These are phyloP conservation scores for Melanostoma mellinum DNA, from an alignment of 2,888 invertebrate species.

Conservation along the genomic window DNA sequence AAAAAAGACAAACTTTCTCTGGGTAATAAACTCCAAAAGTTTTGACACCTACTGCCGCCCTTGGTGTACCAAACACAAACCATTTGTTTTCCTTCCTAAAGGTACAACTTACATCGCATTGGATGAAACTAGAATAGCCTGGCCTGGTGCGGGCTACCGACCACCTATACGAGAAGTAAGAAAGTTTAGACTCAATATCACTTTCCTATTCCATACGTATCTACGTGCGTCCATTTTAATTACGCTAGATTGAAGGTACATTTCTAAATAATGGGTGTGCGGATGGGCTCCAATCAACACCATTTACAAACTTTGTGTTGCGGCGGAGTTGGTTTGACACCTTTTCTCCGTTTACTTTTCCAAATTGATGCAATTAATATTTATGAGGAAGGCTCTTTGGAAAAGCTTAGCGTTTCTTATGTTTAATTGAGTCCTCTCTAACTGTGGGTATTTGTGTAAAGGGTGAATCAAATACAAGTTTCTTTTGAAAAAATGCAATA, in stretches of 20 bases:
- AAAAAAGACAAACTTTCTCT: constrained; percentile 41
- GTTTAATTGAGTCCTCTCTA: constrained; percentile 23
- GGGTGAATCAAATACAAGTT: no score
- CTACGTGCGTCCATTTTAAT: constrained; percentile 56
- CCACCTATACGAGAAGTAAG: constrained; percentile 4
- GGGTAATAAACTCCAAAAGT: constrained; percentile 58
- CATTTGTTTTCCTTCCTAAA: constrained; percentile 29
- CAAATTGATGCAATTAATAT: constrained; percentile 48
- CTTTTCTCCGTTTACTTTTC: not conserved
- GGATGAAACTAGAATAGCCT: no score
- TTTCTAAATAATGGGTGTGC: constrained; percentile 26
- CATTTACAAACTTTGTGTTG: constrained; percentile 25
- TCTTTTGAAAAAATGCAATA: no score
- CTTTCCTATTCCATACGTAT: constrained; percentile 29
- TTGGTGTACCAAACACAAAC: constrained; percentile 8
- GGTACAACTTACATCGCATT: no score
- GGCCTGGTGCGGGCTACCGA: no score
- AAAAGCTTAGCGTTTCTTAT: not conserved
- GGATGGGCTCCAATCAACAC: constrained; percentile 28
- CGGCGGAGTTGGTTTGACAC: constrained; percentile 7
- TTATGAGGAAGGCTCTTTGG: constrained; percentile 26
- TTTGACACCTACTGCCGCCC: constrained; percentile 53
- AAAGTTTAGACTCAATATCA: constrained; percentile 49
- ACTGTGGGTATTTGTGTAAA: not conserved
- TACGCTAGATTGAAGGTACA: constrained; percentile 28